Evolutionary conservation across 2,113 vertebrate genomes (phyloP).

Genomic region (Malurus melanocephalus): DNA sequence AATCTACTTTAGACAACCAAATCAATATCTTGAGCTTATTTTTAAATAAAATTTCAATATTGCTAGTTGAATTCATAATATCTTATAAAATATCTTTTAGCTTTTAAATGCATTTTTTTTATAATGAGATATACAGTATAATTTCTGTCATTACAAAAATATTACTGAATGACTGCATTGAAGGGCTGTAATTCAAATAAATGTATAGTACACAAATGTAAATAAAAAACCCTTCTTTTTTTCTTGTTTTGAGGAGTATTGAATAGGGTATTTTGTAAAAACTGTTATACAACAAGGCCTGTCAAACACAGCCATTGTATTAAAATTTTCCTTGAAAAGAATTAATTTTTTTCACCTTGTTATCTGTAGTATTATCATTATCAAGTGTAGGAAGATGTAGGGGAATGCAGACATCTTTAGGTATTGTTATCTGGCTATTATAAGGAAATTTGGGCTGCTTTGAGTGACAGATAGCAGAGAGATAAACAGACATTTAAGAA

Average conservation of each 20-base stretch:
- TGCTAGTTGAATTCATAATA: background rate
- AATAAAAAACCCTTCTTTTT: background rate
- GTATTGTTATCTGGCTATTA: background rate
- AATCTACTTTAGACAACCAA: background rate
- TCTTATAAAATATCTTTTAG: background rate
- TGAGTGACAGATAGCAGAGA: background rate
- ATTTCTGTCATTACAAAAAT: background rate
- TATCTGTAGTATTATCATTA: background rate
- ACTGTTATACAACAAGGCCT: background rate
- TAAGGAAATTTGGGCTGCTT: background rate
- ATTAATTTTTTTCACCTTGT: background rate
- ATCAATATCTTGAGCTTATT: background rate
- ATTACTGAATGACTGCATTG: background rate
- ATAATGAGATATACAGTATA: background rate
- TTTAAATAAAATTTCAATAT: background rate
- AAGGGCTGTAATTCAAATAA: background rate
- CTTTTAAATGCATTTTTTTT: background rate
- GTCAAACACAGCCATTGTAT: background rate
- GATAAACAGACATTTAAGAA: background rate
- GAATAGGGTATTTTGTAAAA: background rate
- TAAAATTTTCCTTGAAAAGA: slow-evolving; percentile 14
- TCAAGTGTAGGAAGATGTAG: background rate
- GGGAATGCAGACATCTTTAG: background rate
- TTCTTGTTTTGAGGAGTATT: background rate
- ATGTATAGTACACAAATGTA: background rate